These are phyloP conservation scores for Chaenogobius annularis DNA, from an alignment of 2,113 vertebrate genomes.

Conservation along the genomic window DNA sequence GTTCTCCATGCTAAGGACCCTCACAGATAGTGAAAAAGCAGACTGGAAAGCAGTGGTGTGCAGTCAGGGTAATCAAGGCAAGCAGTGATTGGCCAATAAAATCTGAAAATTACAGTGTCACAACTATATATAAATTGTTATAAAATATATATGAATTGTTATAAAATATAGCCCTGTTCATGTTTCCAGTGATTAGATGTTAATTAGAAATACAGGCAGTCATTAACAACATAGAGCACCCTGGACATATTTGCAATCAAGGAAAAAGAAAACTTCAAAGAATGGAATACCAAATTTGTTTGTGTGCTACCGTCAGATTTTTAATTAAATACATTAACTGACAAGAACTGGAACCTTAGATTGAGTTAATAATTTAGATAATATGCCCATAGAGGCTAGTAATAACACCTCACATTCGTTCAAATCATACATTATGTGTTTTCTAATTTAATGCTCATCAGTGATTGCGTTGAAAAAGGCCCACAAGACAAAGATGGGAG, in stretches of 20 bases:
- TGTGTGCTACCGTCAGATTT: background rate
- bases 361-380: constrained; percentile 4
- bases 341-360: constrained; percentile 28
- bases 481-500: background rate
- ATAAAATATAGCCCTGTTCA: too few species aligned
- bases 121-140: too few species aligned
- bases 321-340: constrained; percentile 30
- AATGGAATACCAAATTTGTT: background rate
- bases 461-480: background rate
- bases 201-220: too few species aligned
- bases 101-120: too few species aligned
- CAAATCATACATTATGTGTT: constrained; percentile 1
- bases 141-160: too few species aligned
- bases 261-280: constrained; percentile 29
- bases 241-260: constrained; percentile 44
- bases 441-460: background rate
- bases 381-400: background rate
- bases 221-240: too few species aligned
- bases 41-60: too few species aligned
- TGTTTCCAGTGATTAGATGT: too few species aligned
- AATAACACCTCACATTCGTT: constrained; percentile 22
- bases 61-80: too few species aligned
- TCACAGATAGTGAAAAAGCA: too few species aligned
- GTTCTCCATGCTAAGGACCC: too few species aligned
- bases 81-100: too few species aligned